Evolutionary conservation across 2,888 invertebrate species (phyloP), one percentile per base, ranked within the genome.

Genomic region (Acronicta psi): DNA sequence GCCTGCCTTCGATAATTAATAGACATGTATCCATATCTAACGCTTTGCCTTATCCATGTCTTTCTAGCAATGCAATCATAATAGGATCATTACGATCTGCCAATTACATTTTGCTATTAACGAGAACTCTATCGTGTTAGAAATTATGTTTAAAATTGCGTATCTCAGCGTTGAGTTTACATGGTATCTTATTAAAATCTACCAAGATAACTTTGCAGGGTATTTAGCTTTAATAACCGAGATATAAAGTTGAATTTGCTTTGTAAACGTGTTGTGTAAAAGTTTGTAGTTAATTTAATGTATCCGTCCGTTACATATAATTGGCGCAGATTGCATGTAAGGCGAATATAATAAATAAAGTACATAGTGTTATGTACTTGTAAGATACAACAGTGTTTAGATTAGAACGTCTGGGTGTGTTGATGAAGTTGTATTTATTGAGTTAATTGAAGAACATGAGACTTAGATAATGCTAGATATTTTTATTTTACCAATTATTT

Each of bases 21-120:
- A 59, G 62, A 67, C 77, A 77, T 74, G 61, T 69, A 69, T 64
- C 74, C 70, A 69, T 69, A 73, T 51, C 53, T 34, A 46, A n/a
- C n/a, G 54, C 55, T 55, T 52, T 55, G 8, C 54, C 69, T 55
- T 52, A 73, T 7, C 3, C 2, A 40, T 49, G 14, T 47, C 61
- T 68, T 31, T 59, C 49, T 45, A 53, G 61, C 25, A 40, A 68
- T 73, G 63, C n/a, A n/a, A 73, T 54, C 50, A 46, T 46, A 73
- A n/a, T 69, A 69, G 34, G 47, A 45, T 52, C 45, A 42, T 69
- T 73, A 62, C 40, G 53, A 57, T 69, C 46, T 52, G 57, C 65
- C 13, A 36, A 8, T 52, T 44, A 57, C 2, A n/a, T 6, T 8
- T 3, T 63, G 34, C 56, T 13, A 16, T 5, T 11, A 11, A 1